Base-by-base conservation (phyloP, 2,797 vertebrate species). In the Dermochelys coriacea region DNA sequence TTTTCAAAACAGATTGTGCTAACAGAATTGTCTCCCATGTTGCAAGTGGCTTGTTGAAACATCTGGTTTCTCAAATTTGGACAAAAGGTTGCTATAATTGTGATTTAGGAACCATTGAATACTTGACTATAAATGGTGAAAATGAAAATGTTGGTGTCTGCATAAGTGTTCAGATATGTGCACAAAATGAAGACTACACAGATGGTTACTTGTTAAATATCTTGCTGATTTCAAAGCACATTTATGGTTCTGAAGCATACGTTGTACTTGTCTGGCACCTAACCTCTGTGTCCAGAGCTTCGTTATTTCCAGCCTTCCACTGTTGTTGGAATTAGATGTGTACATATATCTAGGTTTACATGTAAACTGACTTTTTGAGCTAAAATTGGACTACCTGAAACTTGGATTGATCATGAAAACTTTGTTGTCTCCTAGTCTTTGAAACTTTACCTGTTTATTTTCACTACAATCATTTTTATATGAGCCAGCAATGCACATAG, bases 331-430 rank as follows among this genome's bases (percentile, higher is more conserved):
- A 91, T 19, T 31, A 87, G n/a, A 15, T 84, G 18, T 0, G 0
- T 74, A 59, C 21, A 9, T 80, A 52, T 47, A 81, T 12, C 41
- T 80, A 15, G 37, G 54, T 55, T 86, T 85, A 29, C 41, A 37
- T 68, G 41, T 81, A 71, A 85, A 34, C 91, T 80, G 64, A 85
- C 49, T 94, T 87, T 47, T 79, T 49, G 51, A 84, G 14, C 49
- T 34, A 81, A 81, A 18, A 84, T 21, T 59, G 84, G 54, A 10
- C 64, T 80, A 29, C 84, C 87, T 89, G 37, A 87, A 2, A 68
- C 16, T 68, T n/a, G 61, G 64, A 37, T 68, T 5, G 82, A 19
- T 59, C 12, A 9, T 45, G 93, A 87, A 59, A 83, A 29, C 5
- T 79, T 3, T 0, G 9, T 3, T 93, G 50, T 37, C 86, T 25